phyloP scores from a whole-genome alignment of 2,888 invertebrate species.

The Diplazon laetatorius region DNA sequence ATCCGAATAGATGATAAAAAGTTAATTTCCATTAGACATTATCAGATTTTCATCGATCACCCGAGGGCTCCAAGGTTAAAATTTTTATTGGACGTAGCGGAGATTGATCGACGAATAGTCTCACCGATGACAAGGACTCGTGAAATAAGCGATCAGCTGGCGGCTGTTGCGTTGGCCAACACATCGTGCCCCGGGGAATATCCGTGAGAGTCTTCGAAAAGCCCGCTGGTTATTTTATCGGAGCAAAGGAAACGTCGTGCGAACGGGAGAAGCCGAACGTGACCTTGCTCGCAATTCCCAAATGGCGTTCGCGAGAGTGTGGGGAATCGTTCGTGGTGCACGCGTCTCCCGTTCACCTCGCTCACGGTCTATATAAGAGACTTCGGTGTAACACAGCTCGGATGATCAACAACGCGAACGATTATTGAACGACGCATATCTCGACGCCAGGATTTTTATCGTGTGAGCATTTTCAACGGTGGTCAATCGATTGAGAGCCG shows the following conservation, averaged over 20 bases:
- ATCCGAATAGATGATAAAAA: not conserved
- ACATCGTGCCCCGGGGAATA: conserved; percentile 12
- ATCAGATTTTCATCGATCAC: conserved; percentile 12
- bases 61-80: not conserved
- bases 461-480: conserved; percentile 19
- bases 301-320: conserved; percentile 54
- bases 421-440: conserved; percentile 45
- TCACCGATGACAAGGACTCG: no score
- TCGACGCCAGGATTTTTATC: conserved; percentile 22
- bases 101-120: no score
- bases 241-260: conserved; percentile 4
- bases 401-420: conserved; percentile 35
- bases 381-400: conserved; percentile 43
- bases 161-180: not conserved
- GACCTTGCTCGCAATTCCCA: conserved; percentile 70
- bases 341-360: conserved; percentile 28
- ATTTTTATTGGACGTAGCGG: no score
- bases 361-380: conserved; percentile 44
- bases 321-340: conserved; percentile 33
- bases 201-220: not conserved
- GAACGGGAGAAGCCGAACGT: conserved; percentile 58
- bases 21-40: not conserved
- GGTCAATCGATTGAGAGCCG: not conserved
- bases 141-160: no score
- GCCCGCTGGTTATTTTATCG: not conserved